These are phyloP conservation scores for Crax fasciolata DNA, from an alignment of 2,797 vertebrate species.

Conservation along the genomic window DNA sequence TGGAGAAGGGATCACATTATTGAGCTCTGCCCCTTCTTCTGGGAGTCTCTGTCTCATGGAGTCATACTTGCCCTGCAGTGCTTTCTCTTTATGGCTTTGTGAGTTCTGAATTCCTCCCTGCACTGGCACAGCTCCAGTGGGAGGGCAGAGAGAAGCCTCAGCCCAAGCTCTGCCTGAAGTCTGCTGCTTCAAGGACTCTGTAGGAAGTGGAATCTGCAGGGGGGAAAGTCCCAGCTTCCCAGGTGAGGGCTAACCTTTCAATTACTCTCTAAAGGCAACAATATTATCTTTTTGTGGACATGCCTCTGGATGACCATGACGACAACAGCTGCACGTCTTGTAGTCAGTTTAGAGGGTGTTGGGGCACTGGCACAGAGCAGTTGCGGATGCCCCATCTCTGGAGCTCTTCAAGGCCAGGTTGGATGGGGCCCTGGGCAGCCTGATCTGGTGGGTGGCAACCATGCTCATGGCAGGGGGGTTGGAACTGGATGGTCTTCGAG, in stretches of 20 bases:
- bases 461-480: too few relatives aligned
- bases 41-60: conserved; percentile 40
- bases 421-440: too few relatives aligned
- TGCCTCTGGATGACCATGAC: not conserved
- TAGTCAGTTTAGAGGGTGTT: too few relatives aligned
- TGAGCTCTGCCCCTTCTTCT: not conserved
- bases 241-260: not conserved
- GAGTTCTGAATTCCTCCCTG: not conserved
- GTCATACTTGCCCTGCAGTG: conserved; percentile 41
- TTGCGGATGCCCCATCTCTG: too few relatives aligned
- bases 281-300: accelerated
- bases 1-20: not conserved
- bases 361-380: too few relatives aligned
- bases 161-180: not conserved
- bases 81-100: conserved; percentile 7
- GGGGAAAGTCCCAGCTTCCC: not conserved
- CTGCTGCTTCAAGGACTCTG: not conserved
- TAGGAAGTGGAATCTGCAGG: not conserved
- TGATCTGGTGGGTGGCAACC: too few relatives aligned
- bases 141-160: conserved; percentile 16
- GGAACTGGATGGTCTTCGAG: too few relatives aligned
- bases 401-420: too few relatives aligned
- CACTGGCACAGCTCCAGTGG: not conserved
- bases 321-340: accelerated
- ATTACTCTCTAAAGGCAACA: not conserved